Conservation (phyloP, 2,113 vertebrate species). For the Pseudorasbora parva region DNA sequence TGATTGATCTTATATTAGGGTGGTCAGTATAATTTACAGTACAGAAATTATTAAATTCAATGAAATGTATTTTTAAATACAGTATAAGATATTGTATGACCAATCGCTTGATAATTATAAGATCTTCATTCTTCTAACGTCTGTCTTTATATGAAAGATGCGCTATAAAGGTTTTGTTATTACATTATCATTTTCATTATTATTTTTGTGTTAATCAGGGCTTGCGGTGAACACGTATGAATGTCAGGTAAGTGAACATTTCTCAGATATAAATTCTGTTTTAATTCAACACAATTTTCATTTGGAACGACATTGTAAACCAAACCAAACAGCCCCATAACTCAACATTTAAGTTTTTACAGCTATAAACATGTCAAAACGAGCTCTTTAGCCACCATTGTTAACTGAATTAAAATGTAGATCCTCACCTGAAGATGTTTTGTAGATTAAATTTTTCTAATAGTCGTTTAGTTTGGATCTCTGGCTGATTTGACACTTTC, state of each 20-base stretch:
- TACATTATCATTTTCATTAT: not conserved
- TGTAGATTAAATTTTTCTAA: not conserved
- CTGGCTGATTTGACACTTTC: slow-evolving; percentile 36
- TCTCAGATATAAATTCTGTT: not conserved
- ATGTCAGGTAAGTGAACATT: not conserved
- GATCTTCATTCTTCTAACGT: not conserved
- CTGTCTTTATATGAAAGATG: not conserved
- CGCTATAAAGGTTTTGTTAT: not conserved
- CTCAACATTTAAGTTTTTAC: not conserved
- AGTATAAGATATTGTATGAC: not conserved
- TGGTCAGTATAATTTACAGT: not conserved
- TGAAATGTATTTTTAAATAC: not conserved
- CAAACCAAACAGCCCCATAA: not conserved
- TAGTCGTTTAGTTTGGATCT: not conserved
- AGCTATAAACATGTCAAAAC: not conserved
- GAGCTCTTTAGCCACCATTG: not conserved
- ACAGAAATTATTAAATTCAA: not conserved
- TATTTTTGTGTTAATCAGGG: not conserved
- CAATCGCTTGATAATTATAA: not conserved
- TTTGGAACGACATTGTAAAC: not conserved
- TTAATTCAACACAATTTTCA: not conserved
- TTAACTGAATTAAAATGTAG: not conserved
- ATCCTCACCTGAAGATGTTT: slow-evolving; percentile 10
- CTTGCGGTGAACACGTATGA: not conserved
- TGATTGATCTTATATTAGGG: not conserved